Base-by-base conservation (phyloP, 2,113 vertebrate species). In the Malurus alboscapulatus region DNA sequence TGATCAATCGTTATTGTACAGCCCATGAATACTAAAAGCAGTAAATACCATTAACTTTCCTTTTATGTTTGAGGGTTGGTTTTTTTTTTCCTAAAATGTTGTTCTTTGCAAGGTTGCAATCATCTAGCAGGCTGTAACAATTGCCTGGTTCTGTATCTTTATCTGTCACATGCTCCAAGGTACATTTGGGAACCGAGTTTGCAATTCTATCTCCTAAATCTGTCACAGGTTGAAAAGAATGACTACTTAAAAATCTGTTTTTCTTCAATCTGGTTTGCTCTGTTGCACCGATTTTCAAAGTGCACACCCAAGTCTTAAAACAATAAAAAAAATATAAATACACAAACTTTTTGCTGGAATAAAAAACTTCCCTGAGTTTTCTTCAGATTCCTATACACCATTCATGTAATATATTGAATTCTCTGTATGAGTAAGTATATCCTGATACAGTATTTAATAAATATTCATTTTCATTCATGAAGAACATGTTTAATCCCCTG, bases 391-490 rank as follows among this genome's bases (percentile, higher is more conserved):
- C 32, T 48, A 29, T 53, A 44, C 44, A 30, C 55, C 42, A 34
- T 34, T 87, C 84, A 73, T 79, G 69, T 63, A 88, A 68, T 47
- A 87, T 22, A 88, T 63, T 90, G 47, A 67, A 59, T 85, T 93
- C 96, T 87, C 78, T 77, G 63, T 75, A 45, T 76, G 38, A 82
- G 59, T 67, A 85, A 94, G 51, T 73, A 78, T 73, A 91, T 84
- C 67, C 50, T 84, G 87, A 88, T 51, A 83, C 74, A 95, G 79
- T 78, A 84, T 84, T 94, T 90, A 90, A 88, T 93, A 95, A 91
- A 94, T 88, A 94, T 87, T 89, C 66, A 84, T 90, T 95, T 93
- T 84, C 45, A 91, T 87, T 93, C 71, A 67, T 8, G 25, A 88
- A 84, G 88, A 96, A 55, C 62, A 81, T 4, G 8, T 69, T 89